Base-by-base conservation (phyloP, 2,888 invertebrate species). In the Incurvaria masculella region DNA sequence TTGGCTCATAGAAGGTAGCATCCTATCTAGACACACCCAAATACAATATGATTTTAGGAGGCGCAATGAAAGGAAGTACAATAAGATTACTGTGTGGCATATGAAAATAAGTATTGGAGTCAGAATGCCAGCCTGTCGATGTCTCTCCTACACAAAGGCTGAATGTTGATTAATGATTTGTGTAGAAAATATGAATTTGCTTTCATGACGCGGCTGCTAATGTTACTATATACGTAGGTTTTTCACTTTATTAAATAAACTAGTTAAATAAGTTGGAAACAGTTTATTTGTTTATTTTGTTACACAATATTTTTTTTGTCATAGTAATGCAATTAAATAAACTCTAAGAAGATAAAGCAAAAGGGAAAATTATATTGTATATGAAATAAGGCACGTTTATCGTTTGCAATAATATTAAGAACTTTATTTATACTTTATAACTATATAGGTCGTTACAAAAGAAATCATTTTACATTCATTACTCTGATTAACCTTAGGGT, bases 171-270 rank as follows among this genome's bases (percentile, higher is more conserved):
- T 68, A 72, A 78, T 76, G 72, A 63, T 64, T 63, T 57, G 62
- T 66, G 74, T 73, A 67, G 74, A 74, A 75, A 76, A 75, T 73
- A 78, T 70, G 69, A 76, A 75, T 78, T 75, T 78, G 76, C 78
- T 76, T 76, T 76, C 75, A 68, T 63, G 63, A 61, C 62, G 72
- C 72, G 69, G 72, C 11, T 14, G 75, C 68, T 68, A 72, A 74
- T 74, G 72, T 75, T 75, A 72, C 71, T 69, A n/a, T 14, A 33
- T 33, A 11, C n/a, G n/a, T n/a, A n/a, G n/a, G n/a, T n/a, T n/a
- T n/a, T n/a, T n/a, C n/a, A n/a, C n/a, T n/a, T n/a, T n/a, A n/a
- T n/a, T n/a, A n/a, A n/a, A n/a, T n/a, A n/a, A n/a, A n/a, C n/a
- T n/a, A n/a, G n/a, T n/a, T n/a, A n/a, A n/a, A n/a, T n/a, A n/a